phyloP scores from a whole-genome alignment of 1,140 invertebrate species.

The Teleogryllus occipitalis region DNA sequence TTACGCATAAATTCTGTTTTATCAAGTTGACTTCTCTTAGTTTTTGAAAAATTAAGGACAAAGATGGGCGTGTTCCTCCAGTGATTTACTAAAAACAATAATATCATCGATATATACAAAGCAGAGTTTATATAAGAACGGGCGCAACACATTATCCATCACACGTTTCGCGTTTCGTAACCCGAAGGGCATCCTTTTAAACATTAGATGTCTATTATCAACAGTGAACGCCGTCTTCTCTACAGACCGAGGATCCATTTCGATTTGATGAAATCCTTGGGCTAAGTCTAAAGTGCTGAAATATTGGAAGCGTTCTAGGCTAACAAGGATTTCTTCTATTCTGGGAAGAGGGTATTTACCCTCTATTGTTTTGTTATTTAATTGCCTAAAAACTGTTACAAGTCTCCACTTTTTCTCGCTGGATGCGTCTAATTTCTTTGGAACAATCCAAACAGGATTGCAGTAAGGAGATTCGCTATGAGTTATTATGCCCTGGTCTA shows the following conservation, averaged over 20 bases:
- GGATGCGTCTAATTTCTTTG: too few relatives aligned
- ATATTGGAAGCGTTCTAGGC: slow-evolving; percentile 36
- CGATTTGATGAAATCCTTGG: slow-evolving; percentile 37
- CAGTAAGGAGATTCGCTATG: too few relatives aligned
- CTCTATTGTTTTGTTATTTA: slow-evolving; percentile 35
- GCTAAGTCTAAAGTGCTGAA: slow-evolving; percentile 43
- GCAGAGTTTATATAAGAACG: slow-evolving; percentile 19
- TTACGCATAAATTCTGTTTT: too few relatives aligned
- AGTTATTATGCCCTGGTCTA: too few relatives aligned
- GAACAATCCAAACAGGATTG: too few relatives aligned
- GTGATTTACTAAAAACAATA: not conserved
- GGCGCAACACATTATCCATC: slow-evolving; percentile 25
- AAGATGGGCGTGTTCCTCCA: too few relatives aligned
- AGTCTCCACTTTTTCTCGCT: slow-evolving; percentile 16
- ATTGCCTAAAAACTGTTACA: slow-evolving; percentile 34
- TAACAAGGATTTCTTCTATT: slow-evolving; percentile 41
- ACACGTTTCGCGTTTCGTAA: slow-evolving; percentile 21
- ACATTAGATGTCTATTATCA: slow-evolving; percentile 9
- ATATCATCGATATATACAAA: slow-evolving; percentile 30
- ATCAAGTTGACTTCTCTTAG: too few relatives aligned
- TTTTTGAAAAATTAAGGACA: too few relatives aligned
- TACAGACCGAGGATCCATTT: slow-evolving; percentile 26
- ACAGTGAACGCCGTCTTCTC: slow-evolving; percentile 32
- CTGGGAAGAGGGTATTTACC: slow-evolving; percentile 47
- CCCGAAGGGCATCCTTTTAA: slow-evolving; percentile 14